These are phyloP conservation scores for Tyria jacobaeae DNA, from an alignment of 2,888 invertebrate genomes.

Conservation along the genomic window DNA sequence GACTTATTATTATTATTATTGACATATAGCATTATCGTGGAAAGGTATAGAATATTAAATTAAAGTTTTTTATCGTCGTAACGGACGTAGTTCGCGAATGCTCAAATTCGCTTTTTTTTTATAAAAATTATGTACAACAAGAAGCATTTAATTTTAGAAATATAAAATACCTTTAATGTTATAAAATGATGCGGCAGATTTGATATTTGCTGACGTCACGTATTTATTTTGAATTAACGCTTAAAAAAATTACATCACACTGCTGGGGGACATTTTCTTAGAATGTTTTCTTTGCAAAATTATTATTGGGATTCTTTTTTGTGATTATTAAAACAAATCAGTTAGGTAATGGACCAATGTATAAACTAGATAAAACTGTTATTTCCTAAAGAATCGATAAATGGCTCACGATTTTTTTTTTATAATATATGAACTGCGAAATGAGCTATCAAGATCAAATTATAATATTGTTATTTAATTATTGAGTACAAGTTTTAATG, in stretches of 20 bases:
- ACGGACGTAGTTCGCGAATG: conserved; percentile 57
- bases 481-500: conserved; percentile 86
- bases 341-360: conserved; percentile 81
- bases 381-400: conserved; percentile 64
- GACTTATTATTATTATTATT: conserved; percentile 79
- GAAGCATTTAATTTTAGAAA: conserved; percentile 86
- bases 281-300: conserved; percentile 64
- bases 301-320: conserved; percentile 57
- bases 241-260: conserved; percentile 79
- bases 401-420: conserved; percentile 76
- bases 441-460: conserved; percentile 83
- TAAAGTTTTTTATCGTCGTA: conserved; percentile 65
- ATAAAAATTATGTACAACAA: conserved; percentile 81
- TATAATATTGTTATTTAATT: conserved; percentile 86
- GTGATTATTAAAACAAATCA: conserved; percentile 57
- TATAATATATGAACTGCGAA: conserved; percentile 68
- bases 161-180: conserved; percentile 80
- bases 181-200: conserved; percentile 73
- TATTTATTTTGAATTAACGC: conserved; percentile 80
- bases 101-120: conserved; percentile 62
- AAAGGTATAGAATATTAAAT: conserved; percentile 68
- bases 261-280: conserved; percentile 67
- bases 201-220: conserved; percentile 67
- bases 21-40: conserved; percentile 78
- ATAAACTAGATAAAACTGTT: conserved; percentile 72